Conservation (phyloP, 2,113 vertebrate species). For the Anas platyrhynchos region DNA sequence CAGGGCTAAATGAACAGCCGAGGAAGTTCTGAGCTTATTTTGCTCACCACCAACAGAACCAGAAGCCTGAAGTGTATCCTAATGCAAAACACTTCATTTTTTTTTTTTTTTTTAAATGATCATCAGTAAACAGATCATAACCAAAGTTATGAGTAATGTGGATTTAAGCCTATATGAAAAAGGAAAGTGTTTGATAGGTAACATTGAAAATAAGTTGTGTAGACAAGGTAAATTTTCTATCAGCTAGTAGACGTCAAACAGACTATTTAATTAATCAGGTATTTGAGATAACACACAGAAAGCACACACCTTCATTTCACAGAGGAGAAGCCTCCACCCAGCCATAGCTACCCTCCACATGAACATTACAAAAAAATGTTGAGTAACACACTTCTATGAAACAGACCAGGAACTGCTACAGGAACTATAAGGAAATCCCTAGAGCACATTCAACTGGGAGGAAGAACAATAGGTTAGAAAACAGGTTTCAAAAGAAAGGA, state of each 20-base stretch:
- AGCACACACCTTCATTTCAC: conserved; percentile 29
- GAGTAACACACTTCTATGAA: not conserved
- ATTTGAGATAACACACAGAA: not conserved
- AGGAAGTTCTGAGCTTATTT: not conserved
- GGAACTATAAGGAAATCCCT: not conserved
- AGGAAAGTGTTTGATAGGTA: not conserved
- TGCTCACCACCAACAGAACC: not conserved
- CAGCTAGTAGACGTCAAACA: not conserved
- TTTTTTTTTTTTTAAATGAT: not conserved
- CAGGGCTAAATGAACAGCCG: not conserved
- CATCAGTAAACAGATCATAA: not conserved
- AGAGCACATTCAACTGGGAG: not conserved
- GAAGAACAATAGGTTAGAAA: not conserved
- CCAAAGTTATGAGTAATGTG: not conserved
- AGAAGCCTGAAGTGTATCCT: not conserved
- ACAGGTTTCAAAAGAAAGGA: not conserved
- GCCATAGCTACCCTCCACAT: not conserved
- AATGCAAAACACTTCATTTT: not conserved
- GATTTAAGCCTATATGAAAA: not conserved
- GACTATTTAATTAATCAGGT: not conserved
- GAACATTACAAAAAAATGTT: not conserved
- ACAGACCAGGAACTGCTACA: not conserved
- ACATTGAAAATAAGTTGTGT: not conserved
- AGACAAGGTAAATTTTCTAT: not conserved
- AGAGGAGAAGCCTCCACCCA: conserved; percentile 32